Percentiles rank a stretch among this genome's conserved stretches.
Conservation (phyloP, 2,113 vertebrate genomes). For the Cavia aperea region DNA sequence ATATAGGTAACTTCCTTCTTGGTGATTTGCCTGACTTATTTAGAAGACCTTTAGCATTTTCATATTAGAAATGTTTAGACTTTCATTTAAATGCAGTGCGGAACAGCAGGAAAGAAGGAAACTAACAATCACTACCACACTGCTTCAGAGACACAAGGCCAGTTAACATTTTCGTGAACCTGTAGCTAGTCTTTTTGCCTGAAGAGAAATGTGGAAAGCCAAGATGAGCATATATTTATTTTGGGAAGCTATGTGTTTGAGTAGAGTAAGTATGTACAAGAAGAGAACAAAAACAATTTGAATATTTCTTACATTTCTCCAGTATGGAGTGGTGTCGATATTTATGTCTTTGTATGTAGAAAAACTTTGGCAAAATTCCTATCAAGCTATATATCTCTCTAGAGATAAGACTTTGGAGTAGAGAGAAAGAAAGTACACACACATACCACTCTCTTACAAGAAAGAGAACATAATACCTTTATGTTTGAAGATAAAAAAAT, state of each 20-base stretch:
- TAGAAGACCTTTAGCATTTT: not conserved
- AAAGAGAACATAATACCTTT: not conserved
- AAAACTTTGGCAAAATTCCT: not conserved
- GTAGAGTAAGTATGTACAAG: not conserved
- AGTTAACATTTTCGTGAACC: not conserved
- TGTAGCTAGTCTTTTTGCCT: not conserved
- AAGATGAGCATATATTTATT: not conserved
- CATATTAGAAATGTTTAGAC: not conserved
- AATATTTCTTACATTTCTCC: slow-evolving; percentile 2
- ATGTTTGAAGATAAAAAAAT: not conserved
- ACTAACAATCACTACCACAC: not conserved
- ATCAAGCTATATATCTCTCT: not conserved
- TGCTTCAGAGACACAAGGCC: not conserved
- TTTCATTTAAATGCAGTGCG: not conserved
- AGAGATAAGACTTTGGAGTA: not conserved
- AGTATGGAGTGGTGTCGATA: not conserved
- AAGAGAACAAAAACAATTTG: not conserved
- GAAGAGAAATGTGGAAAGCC: not conserved
- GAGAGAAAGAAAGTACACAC: not conserved
- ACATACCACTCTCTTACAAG: not conserved
- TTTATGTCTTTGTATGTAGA: not conserved
- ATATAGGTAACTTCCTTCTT: not conserved
- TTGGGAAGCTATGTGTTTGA: not conserved
- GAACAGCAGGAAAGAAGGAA: not conserved
- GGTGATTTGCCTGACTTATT: not conserved